phyloP scores from a whole-genome alignment of 2,113 vertebrate genomes.

The Rhodinocichla rosea region DNA sequence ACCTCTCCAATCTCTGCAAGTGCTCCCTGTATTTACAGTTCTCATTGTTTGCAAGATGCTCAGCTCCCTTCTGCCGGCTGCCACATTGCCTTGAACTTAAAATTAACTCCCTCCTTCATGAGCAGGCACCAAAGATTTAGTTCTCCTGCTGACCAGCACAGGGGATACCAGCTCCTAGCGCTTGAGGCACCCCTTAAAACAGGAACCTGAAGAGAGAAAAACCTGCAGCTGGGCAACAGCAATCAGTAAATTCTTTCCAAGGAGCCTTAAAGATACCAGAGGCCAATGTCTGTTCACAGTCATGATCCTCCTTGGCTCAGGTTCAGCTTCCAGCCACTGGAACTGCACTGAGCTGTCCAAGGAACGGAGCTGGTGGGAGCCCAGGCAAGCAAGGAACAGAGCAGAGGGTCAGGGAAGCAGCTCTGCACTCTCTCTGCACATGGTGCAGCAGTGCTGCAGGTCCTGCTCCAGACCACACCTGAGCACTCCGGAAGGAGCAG shows the following conservation, averaged over 20 bases:
- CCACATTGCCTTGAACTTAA: background rate
- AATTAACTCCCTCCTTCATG: background rate
- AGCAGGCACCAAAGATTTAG: background rate
- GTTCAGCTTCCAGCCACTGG: background rate
- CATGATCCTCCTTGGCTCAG: background rate
- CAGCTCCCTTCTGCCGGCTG: background rate
- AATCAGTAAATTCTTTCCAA: background rate
- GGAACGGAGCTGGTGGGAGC: background rate
- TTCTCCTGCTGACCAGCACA: background rate
- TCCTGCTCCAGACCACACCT: background rate
- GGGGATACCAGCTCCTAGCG: background rate
- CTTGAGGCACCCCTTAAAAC: background rate
- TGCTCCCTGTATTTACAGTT: background rate
- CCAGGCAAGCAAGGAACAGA: background rate
- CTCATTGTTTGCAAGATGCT: background rate
- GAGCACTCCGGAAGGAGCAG: background rate
- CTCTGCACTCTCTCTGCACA: background rate
- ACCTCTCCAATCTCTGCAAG: background rate
- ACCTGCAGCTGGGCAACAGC: background rate
- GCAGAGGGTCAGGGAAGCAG: background rate
- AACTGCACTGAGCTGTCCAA: background rate
- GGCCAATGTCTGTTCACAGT: background rate
- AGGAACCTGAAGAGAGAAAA: background rate
- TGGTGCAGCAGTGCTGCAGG: background rate
- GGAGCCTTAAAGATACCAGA: background rate